These are phyloP conservation scores for Anagrus nilaparvatae DNA, from an alignment of 1,140 invertebrate species.

Conservation along the genomic window DNA sequence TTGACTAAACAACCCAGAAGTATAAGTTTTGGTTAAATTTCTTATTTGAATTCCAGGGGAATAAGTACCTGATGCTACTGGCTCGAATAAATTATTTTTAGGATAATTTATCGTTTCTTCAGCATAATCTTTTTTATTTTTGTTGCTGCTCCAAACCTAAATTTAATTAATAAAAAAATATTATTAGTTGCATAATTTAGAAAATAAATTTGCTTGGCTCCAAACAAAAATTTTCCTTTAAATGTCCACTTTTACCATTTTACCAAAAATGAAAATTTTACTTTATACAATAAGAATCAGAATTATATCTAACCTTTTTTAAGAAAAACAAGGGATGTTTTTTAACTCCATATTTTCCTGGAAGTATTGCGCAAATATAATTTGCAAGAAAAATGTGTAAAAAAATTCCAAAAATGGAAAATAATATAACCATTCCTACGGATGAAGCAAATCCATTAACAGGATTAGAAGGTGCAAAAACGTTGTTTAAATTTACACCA, in stretches of 20 bases:
- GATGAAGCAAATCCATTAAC: constrained; percentile 41
- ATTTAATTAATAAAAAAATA: too few relatives aligned
- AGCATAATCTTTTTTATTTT: too few relatives aligned
- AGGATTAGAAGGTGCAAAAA: constrained; percentile 37
- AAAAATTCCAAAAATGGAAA: constrained; percentile 38
- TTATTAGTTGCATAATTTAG: too few relatives aligned
- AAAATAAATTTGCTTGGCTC: too few relatives aligned
- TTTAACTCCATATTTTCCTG: constrained; percentile 42
- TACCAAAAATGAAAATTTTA: too few relatives aligned
- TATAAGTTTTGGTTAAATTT: constrained; percentile 34
- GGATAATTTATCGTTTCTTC: too few relatives aligned
- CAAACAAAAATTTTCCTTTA: too few relatives aligned
- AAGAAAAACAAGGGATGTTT: constrained; percentile 45
- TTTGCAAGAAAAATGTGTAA: constrained; percentile 39
- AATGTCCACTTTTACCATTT: too few relatives aligned
- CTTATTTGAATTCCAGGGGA: constrained; percentile 35
- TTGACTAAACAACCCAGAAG: constrained; percentile 22
- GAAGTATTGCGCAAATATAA: constrained; percentile 44
- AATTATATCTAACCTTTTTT: too few relatives aligned
- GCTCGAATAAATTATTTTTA: constrained; percentile 30
- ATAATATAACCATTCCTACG: constrained; percentile 38
- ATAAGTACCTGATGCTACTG: constrained; percentile 17
- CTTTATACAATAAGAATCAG: too few relatives aligned
- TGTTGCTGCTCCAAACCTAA: too few relatives aligned
- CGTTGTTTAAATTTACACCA: constrained; percentile 48